A percentile compares a stretch with the other conserved stretches of the same genome.
Conservation (phyloP, 2,113 vertebrate species). For the Oxyruncus cristatus region DNA sequence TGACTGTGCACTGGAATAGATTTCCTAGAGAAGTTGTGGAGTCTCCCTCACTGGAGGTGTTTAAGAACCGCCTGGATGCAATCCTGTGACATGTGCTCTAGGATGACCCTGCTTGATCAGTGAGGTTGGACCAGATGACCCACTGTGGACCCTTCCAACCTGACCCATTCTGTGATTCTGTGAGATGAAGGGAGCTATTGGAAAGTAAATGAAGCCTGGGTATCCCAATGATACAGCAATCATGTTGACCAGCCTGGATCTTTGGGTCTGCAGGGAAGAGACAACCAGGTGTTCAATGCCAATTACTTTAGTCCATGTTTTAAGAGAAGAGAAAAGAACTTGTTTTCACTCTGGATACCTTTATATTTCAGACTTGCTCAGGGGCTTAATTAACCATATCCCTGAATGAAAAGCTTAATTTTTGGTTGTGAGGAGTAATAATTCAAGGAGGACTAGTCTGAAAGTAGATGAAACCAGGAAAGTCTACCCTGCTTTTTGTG, state of each 20-base stretch:
- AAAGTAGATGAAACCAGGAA: not conserved
- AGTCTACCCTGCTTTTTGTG: not conserved
- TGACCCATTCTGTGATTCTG: not conserved
- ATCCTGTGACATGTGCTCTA: not conserved
- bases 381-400: not conserved
- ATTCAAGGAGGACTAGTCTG: not conserved
- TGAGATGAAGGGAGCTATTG: not conserved
- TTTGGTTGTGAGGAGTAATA: not conserved
- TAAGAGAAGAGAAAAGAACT: not conserved
- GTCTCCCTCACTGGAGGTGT: not conserved
- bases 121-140: not conserved
- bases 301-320: not conserved
- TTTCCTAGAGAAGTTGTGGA: not conserved
- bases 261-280: not conserved
- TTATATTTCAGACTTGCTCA: not conserved
- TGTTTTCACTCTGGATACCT: not conserved
- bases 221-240: fast-evolving
- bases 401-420: not conserved
- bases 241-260: not conserved
- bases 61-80: not conserved
- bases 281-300: not conserved
- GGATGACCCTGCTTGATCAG: not conserved
- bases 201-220: not conserved
- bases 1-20: not conserved
- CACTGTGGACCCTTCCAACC: not conserved